Base-by-base conservation (phyloP, 2,797 vertebrate species). In the Momotus momota region DNA sequence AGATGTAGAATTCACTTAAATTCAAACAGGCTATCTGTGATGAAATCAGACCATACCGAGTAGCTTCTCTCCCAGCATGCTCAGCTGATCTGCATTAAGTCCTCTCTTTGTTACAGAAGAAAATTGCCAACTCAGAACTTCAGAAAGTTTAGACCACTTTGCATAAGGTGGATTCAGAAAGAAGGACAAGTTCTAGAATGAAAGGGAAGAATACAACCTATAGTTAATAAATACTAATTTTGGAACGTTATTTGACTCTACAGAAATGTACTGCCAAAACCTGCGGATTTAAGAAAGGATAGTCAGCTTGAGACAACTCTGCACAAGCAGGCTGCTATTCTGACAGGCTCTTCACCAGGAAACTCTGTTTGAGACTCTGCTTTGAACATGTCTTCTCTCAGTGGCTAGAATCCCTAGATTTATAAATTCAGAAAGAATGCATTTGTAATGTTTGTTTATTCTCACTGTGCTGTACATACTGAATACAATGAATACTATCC, bases 71-170 rank as follows among this genome's bases (percentile, higher is more conserved):
- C 99, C 99, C 93, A 99, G 97, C 99, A 99, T 99, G 98, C 85
- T 98, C 94, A 99, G 98, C 95, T 99, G 99, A 94, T 99, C 99
- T 60, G 97, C 84, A 73, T 98, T 99, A 79, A 99, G 98, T 55
- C 99, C 99, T 92, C 99, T 98, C 92, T 99, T 99, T 52, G 99
- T 99, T 97, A 99, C 98, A 9, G 99, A 99, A 49, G 99, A 99
- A 97, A 99, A 99, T 98, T 99, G 99, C 99, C 99, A 99, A n/a
- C 99, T 99, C 81, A 99, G 98, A 12, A 99, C 98, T 54, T 99
- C 99, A 0, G 99, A 98, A 61, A 99, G 98, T 94, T 98, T 98
- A 25, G 98, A 95, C 99, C 99, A 99, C 71, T 98, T 98, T 3
- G 99, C 99, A 21, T 93, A 90, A 1, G 99, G 98, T 8, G 99